Evolutionary conservation across 1,140 invertebrate genomes (phyloP).

Genomic region (Drosophila fuyamai): DNA sequence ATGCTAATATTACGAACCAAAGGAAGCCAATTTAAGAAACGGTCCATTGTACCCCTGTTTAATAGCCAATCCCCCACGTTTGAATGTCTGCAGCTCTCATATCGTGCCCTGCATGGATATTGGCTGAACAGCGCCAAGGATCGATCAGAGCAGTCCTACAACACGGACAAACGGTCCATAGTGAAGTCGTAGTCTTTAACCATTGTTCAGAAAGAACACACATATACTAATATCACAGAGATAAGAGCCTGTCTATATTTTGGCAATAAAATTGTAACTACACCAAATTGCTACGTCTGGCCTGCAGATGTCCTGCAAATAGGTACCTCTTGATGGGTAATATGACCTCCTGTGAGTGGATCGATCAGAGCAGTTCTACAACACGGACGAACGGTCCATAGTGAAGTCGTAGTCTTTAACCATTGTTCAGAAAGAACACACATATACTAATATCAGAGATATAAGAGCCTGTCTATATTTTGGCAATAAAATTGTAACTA

Average conservation of each 20-base stretch:
- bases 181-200: slow-evolving; percentile 46
- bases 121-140: slow-evolving; percentile 55
- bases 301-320: too few relatives aligned
- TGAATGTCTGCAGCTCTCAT: slow-evolving; percentile 57
- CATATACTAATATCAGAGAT: too few relatives aligned
- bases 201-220: background rate
- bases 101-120: slow-evolving; percentile 42
- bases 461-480: too few relatives aligned
- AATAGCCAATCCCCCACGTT: slow-evolving; percentile 60
- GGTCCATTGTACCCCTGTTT: slow-evolving; percentile 59
- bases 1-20: slow-evolving; percentile 83
- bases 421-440: background rate
- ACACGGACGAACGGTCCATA: slow-evolving; percentile 10
- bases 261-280: too few relatives aligned
- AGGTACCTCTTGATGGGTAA: too few relatives aligned
- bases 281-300: too few relatives aligned
- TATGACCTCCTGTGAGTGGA: too few relatives aligned
- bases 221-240: too few relatives aligned
- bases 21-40: slow-evolving; percentile 53
- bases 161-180: slow-evolving; percentile 10
- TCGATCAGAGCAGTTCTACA: slow-evolving; percentile 25
- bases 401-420: slow-evolving; percentile 46
- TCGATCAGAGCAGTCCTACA: slow-evolving; percentile 25
- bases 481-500: too few relatives aligned
- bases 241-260: too few relatives aligned